Conservation (phyloP, 2,113 vertebrate species). For the Anarhynchus alexandrinus region DNA sequence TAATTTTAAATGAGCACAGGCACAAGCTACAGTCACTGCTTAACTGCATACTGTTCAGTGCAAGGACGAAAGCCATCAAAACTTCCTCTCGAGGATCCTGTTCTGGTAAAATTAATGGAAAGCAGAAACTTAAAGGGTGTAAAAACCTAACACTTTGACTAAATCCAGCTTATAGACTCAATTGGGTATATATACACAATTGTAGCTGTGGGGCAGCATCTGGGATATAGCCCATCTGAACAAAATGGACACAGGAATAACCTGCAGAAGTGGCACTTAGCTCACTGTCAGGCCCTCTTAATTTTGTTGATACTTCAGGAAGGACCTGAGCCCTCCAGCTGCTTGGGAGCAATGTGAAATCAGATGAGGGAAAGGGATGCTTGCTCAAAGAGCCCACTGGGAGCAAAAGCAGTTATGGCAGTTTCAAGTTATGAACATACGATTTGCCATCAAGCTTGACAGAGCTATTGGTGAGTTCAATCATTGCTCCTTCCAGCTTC, state of each 20-base stretch:
- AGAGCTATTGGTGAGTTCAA: conserved; percentile 70
- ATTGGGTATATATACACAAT: not conserved
- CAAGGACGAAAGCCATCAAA: not conserved
- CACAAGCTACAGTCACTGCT: not conserved
- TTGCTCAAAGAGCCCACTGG: not conserved
- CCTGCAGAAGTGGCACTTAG: not conserved
- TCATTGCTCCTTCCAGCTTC: conserved; percentile 77
- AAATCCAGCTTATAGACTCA: not conserved
- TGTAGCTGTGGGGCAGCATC: not conserved
- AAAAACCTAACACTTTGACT: not conserved
- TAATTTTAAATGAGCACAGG: not conserved
- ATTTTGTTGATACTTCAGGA: not conserved
- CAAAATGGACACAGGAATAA: not conserved
- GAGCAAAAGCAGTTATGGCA: not conserved
- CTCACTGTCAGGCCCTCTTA: not conserved
- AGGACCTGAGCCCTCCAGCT: not conserved
- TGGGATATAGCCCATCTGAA: not conserved
- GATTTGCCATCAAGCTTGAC: conserved; percentile 58
- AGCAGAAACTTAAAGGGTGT: not conserved
- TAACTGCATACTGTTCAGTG: not conserved
- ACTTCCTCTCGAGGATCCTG: not conserved
- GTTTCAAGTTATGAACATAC: conserved; percentile 70
- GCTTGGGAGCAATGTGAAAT: not conserved
- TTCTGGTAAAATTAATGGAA: not conserved
- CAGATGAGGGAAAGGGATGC: not conserved